Evolutionary conservation across 2,888 invertebrate genomes (phyloP).

Genomic region (Nomada ruficornis): DNA sequence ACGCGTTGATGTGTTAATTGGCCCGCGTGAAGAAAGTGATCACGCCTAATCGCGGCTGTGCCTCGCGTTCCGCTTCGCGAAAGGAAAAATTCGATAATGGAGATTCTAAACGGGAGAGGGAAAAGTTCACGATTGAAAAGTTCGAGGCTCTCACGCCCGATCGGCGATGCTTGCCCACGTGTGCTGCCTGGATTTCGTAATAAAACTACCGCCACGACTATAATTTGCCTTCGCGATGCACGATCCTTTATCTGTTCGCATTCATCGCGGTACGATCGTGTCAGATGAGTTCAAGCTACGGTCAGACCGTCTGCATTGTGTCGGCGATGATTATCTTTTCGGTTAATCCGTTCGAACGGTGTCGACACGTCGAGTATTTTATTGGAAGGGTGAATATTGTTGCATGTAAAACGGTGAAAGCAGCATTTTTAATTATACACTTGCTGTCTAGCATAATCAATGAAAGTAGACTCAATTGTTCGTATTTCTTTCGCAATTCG

Average conservation of each 20-base stretch:
- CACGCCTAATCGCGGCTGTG: constrained; percentile 18
- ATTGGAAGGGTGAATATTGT: constrained; percentile 6
- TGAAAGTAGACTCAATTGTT: too few relatives aligned
- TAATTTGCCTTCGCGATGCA: constrained; percentile 67
- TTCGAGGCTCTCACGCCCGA: constrained; percentile 64
- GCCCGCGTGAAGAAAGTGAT: constrained; percentile 34
- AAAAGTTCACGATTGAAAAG: constrained; percentile 59
- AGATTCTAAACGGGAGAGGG: not conserved
- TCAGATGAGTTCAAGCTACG: constrained; percentile 48
- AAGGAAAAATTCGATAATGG: constrained; percentile 50
- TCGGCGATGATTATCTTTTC: constrained; percentile 41
- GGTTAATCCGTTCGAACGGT: constrained; percentile 4
- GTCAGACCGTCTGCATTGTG: constrained; percentile 51
- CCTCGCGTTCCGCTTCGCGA: constrained; percentile 4
- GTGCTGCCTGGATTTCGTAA: constrained; percentile 64
- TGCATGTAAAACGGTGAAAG: not conserved
- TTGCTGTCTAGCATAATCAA: too few relatives aligned
- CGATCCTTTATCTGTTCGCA: constrained; percentile 59
- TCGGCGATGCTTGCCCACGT: constrained; percentile 39
- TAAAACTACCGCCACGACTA: constrained; percentile 53
- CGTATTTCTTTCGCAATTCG: too few relatives aligned
- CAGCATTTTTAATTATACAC: too few relatives aligned
- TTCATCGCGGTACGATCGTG: constrained; percentile 59
- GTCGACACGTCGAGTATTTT: not conserved
- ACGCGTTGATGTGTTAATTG: constrained; percentile 57